These are phyloP conservation scores for Serripes groenlandicus DNA, from an alignment of 2,888 invertebrate species.

Conservation along the genomic window DNA sequence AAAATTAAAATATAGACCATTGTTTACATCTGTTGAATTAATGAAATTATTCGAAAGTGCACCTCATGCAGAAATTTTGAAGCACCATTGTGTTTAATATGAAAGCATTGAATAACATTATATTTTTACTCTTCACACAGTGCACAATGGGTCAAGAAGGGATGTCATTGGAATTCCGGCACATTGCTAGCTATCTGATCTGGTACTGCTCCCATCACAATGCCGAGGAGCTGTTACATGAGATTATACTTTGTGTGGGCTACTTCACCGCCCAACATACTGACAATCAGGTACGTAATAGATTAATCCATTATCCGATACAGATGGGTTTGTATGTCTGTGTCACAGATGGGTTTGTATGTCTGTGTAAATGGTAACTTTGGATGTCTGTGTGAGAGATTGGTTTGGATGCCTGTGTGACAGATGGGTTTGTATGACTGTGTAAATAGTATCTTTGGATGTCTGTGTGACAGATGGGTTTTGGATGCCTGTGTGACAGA, in stretches of 20 bases:
- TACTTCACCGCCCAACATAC: constrained; percentile 93
- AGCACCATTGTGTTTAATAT: too few species aligned
- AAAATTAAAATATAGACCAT: too few species aligned
- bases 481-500: not conserved
- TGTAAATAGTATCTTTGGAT: not conserved
- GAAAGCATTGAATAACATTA: not conserved
- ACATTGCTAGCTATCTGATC: constrained; percentile 93
- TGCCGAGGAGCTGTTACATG: constrained; percentile 90
- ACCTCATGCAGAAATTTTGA: too few species aligned
- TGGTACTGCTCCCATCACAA: constrained; percentile 88
- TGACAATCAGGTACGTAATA: constrained; percentile 91
- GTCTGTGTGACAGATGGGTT: not conserved
- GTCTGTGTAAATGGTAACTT: not conserved
- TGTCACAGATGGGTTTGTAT: not conserved
- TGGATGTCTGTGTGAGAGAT: not conserved
- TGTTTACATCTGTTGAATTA: too few species aligned
- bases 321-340: not conserved
- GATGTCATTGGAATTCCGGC: constrained; percentile 94
- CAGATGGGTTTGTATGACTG: not conserved
- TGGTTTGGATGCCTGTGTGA: not conserved
- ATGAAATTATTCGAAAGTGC: too few species aligned
- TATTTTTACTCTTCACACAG: constrained; percentile 62
- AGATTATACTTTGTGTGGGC: constrained; percentile 93
- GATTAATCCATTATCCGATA: too few species aligned
- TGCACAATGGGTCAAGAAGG: constrained; percentile 92